Base-by-base conservation (phyloP, 2,888 invertebrate species). In the Yponomeuta malinellus region DNA sequence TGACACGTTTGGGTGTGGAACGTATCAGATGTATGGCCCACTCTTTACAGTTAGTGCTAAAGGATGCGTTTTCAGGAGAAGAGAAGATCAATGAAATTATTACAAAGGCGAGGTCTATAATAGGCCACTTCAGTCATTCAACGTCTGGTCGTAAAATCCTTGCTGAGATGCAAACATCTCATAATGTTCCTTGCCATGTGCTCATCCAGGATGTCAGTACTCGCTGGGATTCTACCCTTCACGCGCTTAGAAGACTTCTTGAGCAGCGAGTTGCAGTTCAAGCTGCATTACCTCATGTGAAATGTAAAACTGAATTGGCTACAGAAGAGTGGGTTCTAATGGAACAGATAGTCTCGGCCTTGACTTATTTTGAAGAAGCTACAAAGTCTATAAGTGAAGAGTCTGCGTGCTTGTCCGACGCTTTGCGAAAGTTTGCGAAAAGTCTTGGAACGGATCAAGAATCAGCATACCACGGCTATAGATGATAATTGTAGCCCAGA, bases 121-220 rank as follows among this genome's bases (percentile, higher is more conserved):
- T 75, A 74, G 74, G 74, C 15, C 74, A 75, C 71, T 76, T 75
- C 72, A 75, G 74, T 74, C 75, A 76, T 74, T 76, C 76, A 37
- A 75, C 75, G 70, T 72, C 73, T 71, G 73, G 74, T 72, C 73
- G 73, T 33, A 75, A 75, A 74, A 74, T 74, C 69, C 73, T 75
- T 48, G 75, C 71, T 48, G 74, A 75, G 74, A 74, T 74, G 74
- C 75, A 76, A 72, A 71, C 75, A 73, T 71, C 74, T 74, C 73
- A 75, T 74, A 75, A 75, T 43, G 71, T 75, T 74, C 76, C 76
- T 70, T 71, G 72, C 73, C 76, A 73, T 59, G 75, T 76, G 48
- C 74, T 77, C 68, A 74, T 76, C 43, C 74, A 75, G 71, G 74
- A 76, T 73, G 73, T 77, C 70, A 29, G n/a, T 31, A 77, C 74